A percentile compares a stretch with the other conserved stretches of the same genome.
phyloP scores from a whole-genome alignment of 2,888 invertebrate genomes.

The Ichneumoninae sp. region DNA sequence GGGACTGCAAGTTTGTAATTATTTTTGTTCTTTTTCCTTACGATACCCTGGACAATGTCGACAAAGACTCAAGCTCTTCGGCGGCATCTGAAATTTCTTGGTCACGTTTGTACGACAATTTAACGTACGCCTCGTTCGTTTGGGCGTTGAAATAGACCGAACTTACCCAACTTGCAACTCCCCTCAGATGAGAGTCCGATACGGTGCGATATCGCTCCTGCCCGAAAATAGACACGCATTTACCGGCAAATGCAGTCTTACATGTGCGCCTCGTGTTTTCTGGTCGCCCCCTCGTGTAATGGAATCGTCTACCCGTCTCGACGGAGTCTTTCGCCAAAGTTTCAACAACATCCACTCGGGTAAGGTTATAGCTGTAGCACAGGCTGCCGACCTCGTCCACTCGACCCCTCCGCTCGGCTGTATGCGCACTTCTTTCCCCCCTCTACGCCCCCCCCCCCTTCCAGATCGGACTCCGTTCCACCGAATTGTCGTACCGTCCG shows the following conservation, averaged over 20 bases:
- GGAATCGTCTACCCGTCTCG: conserved; percentile 60
- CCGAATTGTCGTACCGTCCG: conserved; percentile 57
- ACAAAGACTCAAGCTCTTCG: neutral
- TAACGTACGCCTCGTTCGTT: conserved; percentile 6
- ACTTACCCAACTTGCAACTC: neutral
- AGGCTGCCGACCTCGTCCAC: conserved; percentile 42
- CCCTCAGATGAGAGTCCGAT: conserved; percentile 43
- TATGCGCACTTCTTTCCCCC: neutral
- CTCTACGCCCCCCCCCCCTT: neutral
- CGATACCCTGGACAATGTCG: neutral
- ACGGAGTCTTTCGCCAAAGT: conserved; percentile 59
- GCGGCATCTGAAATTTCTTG: conserved; percentile 3
- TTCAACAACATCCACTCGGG: conserved; percentile 55
- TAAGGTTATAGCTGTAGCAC: conserved; percentile 16
- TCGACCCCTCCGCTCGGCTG: neutral
- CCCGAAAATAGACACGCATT: conserved; percentile 47
- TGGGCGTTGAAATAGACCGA: conserved; percentile 26
- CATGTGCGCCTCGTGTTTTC: conserved; percentile 50
- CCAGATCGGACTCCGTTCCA: conserved; percentile 52
- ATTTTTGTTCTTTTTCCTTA: too few relatives aligned
- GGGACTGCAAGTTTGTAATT: too few relatives aligned
- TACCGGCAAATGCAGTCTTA: conserved; percentile 37
- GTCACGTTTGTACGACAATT: conserved; percentile 22
- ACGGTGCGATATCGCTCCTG: conserved; percentile 31
- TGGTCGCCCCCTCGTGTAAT: conserved; percentile 41